phyloP scores from a whole-genome alignment of 2,113 vertebrate species.

The Cygnus buccinator region DNA sequence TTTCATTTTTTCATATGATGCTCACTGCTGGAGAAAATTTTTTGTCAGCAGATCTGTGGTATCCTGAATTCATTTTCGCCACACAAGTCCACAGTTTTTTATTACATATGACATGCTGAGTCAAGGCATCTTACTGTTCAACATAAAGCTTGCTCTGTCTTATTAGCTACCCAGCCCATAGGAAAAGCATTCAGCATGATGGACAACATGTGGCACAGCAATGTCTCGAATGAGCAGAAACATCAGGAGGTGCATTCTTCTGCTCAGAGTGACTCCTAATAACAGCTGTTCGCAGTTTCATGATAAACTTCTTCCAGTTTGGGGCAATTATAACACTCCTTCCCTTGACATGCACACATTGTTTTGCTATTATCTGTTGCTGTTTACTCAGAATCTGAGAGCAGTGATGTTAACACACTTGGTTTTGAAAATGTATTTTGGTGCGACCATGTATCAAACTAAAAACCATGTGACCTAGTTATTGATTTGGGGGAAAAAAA shows the following conservation, averaged over 20 bases:
- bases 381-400: not conserved
- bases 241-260: slow-evolving; percentile 58
- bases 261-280: not conserved
- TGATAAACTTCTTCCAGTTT: slow-evolving; percentile 8
- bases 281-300: slow-evolving; percentile 40
- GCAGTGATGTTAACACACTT: not conserved
- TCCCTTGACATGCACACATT: accelerated
- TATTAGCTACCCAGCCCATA: not conserved
- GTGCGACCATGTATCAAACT: not conserved
- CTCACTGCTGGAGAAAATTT: not conserved
- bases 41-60: not conserved
- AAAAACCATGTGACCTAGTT: not conserved
- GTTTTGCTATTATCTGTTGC: not conserved
- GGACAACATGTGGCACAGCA: slow-evolving; percentile 55
- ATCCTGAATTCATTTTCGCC: slow-evolving; percentile 2
- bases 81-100: not conserved
- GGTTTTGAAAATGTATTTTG: not conserved
- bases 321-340: not conserved
- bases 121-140: slow-evolving; percentile 11
- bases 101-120: slow-evolving; percentile 6
- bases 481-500: not conserved
- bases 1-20: not conserved
- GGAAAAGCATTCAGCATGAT: not conserved
- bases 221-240: slow-evolving; percentile 31
- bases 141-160: slow-evolving; percentile 44